phyloP scores from a whole-genome alignment of 2,113 vertebrate genomes.

The Neodontobutis hainanensis region DNA sequence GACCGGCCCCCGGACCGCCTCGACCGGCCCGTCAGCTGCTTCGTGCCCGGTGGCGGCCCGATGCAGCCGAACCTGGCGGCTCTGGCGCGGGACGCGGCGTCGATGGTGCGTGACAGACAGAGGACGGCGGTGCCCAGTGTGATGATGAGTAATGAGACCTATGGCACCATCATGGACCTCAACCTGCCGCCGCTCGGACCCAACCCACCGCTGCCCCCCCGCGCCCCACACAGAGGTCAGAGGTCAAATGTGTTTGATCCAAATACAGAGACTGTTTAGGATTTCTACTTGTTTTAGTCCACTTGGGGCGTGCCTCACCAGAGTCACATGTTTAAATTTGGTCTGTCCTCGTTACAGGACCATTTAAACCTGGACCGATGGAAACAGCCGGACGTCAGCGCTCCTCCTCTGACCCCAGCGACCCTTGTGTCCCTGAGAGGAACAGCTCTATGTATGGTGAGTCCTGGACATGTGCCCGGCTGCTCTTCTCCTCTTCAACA shows the following conservation, averaged over 20 bases:
- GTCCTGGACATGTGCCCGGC: neutral
- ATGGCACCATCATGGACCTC: conserved; percentile 86
- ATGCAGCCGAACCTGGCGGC: conserved; percentile 78
- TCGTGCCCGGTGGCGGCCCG: conserved; percentile 78
- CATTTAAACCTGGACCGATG: conserved; percentile 62
- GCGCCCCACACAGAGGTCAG: conserved; percentile 86
- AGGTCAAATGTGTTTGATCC: neutral
- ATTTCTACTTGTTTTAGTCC: no score
- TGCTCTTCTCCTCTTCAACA: no score
- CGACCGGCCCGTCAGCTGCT: conserved; percentile 87
- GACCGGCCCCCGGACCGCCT: neutral
- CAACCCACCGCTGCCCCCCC: conserved; percentile 85
- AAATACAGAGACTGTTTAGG: no score
- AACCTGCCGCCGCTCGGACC: conserved; percentile 77
- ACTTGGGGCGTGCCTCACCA: no score
- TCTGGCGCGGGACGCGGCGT: conserved; percentile 84
- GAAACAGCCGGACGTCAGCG: conserved; percentile 88
- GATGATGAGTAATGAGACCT: conserved; percentile 91
- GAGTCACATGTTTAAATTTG: neutral
- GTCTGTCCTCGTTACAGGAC: conserved; percentile 1
- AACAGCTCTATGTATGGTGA: conserved; percentile 71
- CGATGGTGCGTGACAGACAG: conserved; percentile 85
- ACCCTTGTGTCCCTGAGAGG: conserved; percentile 80
- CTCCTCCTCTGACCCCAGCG: conserved; percentile 92
- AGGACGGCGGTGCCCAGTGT: conserved; percentile 83